Evolutionary conservation across 2,113 vertebrate genomes (phyloP).

Genomic region (Pantherophis guttatus): DNA sequence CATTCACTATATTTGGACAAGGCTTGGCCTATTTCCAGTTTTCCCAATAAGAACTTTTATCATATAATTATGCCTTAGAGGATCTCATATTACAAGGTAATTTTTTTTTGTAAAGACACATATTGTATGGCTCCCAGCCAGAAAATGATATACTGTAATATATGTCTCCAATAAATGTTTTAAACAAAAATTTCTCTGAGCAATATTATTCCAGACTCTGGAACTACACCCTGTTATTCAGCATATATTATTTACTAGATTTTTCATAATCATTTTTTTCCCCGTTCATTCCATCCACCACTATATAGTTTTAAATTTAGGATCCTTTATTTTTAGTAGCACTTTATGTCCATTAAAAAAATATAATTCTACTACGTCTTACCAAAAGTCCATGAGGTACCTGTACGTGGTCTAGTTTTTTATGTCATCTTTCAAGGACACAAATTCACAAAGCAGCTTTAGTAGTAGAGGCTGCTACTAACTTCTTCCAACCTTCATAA

Average conservation of each 20-base stretch:
- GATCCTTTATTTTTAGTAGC: constrained; percentile 55
- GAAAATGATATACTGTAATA: constrained; percentile 81
- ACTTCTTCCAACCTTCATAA: not conserved
- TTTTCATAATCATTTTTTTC: constrained; percentile 73
- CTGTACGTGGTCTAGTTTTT: not conserved
- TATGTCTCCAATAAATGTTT: constrained; percentile 83
- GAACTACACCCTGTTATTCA: constrained; percentile 57
- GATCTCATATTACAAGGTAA: constrained; percentile 80
- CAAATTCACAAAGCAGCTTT: not conserved
- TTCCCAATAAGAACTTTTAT: constrained; percentile 84
- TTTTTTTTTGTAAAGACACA: constrained; percentile 81
- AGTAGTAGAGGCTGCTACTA: not conserved
- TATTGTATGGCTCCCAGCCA: constrained; percentile 83
- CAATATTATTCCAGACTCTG: constrained; percentile 68
- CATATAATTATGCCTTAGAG: constrained; percentile 86
- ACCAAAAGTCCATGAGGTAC: not conserved
- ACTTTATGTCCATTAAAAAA: constrained; percentile 39
- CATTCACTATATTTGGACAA: constrained; percentile 89
- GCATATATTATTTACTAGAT: constrained; percentile 74
- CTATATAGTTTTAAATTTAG: constrained; percentile 49
- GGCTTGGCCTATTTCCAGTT: constrained; percentile 87
- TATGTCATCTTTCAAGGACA: not conserved
- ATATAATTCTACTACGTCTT: not conserved
- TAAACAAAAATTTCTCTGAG: constrained; percentile 75
- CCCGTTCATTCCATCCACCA: constrained; percentile 53